Percentiles rank a stretch among this genome's conserved stretches.
Evolutionary conservation across 35 echinoderm and acorn worm genomes (phyloP).

Genomic region (Ophioderma brevispina): DNA sequence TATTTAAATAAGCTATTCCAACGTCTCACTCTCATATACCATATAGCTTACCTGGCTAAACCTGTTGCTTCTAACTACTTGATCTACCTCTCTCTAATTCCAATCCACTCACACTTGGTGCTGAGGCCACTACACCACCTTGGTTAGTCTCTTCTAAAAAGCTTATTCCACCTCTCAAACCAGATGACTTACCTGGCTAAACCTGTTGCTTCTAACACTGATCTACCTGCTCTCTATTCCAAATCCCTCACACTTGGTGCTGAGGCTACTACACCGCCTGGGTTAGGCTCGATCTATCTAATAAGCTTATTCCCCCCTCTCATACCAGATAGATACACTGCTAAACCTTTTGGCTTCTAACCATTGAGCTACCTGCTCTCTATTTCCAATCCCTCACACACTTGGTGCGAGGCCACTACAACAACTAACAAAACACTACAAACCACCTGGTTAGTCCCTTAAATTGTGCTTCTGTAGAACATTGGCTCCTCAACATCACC

Average conservation of each 20-base stretch:
- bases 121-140: background rate
- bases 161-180: too few relatives aligned
- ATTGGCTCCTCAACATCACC: too few relatives aligned
- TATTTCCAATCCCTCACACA: background rate
- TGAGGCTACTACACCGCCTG: background rate
- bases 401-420: too few relatives aligned
- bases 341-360: background rate
- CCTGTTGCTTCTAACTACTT: background rate
- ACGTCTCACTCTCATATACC: too few relatives aligned
- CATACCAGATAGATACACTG: too few relatives aligned
- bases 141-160: background rate
- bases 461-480: background rate
- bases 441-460: background rate
- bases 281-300: background rate
- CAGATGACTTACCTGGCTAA: slow-evolving; percentile 25
- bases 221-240: slow-evolving; percentile 17
- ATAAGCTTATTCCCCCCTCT: too few relatives aligned
- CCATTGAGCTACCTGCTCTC: background rate
- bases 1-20: background rate
- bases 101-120: slow-evolving; percentile 27
- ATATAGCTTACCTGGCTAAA: too few relatives aligned
- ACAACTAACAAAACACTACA: background rate
- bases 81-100: background rate
- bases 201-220: slow-evolving; percentile 10
- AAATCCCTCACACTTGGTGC: slow-evolving; percentile 32